Evolutionary conservation across 2,113 vertebrate species (phyloP).

Genomic region (Pristiophorus japonicus): DNA sequence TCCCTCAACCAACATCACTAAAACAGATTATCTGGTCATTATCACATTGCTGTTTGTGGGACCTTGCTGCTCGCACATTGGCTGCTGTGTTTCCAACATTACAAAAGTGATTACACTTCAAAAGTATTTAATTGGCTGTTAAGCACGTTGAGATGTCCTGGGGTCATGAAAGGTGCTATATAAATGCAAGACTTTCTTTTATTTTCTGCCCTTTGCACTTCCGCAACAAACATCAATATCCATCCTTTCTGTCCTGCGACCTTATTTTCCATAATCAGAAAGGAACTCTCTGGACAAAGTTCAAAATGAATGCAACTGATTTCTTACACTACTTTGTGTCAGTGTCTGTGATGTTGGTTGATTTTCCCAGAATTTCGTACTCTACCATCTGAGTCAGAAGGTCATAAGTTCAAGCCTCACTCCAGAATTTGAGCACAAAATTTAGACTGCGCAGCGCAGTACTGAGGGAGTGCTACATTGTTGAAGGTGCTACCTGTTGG

Average conservation of each 20-base stretch:
- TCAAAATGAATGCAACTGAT: not conserved
- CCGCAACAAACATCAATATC: not conserved
- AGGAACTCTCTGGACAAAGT: not conserved
- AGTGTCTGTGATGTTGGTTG: no score
- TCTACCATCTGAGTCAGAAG: no score
- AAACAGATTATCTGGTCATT: not conserved
- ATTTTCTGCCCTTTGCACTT: not conserved
- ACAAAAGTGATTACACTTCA: not conserved
- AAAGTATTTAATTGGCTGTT: not conserved
- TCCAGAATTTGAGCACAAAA: no score
- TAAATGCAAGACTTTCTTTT: not conserved
- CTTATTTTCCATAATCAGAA: not conserved
- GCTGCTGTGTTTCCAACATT: not conserved
- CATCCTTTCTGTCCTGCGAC: not conserved
- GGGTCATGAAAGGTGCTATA: not conserved
- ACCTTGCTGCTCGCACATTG: not conserved
- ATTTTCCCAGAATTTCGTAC: no score
- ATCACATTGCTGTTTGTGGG: not conserved
- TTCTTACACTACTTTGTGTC: no score
- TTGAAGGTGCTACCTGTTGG: no score
- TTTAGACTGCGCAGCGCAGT: no score
- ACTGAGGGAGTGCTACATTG: no score
- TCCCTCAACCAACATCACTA: not conserved
- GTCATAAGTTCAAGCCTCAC: no score
- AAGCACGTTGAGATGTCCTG: no score